Evolutionary conservation across 2,888 invertebrate genomes (phyloP).

Genomic region (Ceraclea dissimilis): DNA sequence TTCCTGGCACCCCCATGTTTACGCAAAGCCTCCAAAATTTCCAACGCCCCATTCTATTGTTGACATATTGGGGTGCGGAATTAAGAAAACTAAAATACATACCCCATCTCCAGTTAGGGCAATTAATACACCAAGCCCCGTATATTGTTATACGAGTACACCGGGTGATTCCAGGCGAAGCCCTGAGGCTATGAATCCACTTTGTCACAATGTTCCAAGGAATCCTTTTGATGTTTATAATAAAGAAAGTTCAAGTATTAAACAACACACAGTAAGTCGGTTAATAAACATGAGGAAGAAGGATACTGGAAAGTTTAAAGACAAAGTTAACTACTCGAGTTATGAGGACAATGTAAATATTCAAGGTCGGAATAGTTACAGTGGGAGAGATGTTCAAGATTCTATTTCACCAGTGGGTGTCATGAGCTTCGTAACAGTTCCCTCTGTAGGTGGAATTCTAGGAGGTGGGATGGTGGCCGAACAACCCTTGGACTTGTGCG

Average conservation of each 20-base stretch:
- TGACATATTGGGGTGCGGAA: conserved; percentile 68
- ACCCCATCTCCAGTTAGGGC: conserved; percentile 17
- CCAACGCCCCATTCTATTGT: conserved; percentile 85
- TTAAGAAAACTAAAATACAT: conserved; percentile 14
- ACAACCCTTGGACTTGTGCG: conserved; percentile 53
- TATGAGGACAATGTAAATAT: conserved; percentile 4
- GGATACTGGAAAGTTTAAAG: conserved; percentile 18
- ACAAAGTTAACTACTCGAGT: not conserved
- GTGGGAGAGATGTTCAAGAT: not conserved
- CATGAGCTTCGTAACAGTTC: conserved; percentile 21
- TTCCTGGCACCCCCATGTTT: conserved; percentile 86
- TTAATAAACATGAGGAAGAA: conserved; percentile 22
- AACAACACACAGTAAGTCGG: conserved; percentile 18
- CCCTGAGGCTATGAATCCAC: conserved; percentile 7
- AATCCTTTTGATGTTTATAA: conserved; percentile 6
- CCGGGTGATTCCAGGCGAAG: conserved; percentile 5
- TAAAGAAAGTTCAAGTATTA: conserved; percentile 6
- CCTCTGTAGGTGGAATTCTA: conserved; percentile 17
- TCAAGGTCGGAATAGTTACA: conserved; percentile 3
- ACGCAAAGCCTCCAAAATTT: conserved; percentile 69
- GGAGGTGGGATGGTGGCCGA: conserved; percentile 32
- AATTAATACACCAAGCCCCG: conserved; percentile 17
- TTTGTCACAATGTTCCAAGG: not conserved
- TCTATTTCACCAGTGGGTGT: conserved; percentile 10
- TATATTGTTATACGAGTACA: conserved; percentile 5